These are phyloP conservation scores for Platalea minor DNA, from an alignment of 2,797 vertebrate genomes.

Conservation along the genomic window DNA sequence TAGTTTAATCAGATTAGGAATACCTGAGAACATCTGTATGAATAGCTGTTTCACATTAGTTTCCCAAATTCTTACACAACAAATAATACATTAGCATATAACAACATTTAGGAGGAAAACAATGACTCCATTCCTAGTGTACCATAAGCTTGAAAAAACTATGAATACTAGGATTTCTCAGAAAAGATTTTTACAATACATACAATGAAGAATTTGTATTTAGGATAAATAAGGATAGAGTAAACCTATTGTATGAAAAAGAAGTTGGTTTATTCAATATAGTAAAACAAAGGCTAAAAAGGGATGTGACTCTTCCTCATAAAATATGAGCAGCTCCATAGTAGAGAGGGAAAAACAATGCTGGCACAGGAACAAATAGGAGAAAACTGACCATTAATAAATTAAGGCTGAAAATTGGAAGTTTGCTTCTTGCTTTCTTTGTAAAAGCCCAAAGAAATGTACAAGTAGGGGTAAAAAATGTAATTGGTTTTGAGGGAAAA, in stretches of 20 bases:
- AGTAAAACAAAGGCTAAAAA: neutral
- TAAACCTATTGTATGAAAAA: neutral
- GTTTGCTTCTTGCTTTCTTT: neutral
- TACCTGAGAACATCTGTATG: neutral
- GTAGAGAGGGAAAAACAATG: neutral
- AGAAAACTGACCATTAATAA: conserved; percentile 15
- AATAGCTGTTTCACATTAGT: neutral
- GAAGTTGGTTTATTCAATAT: neutral
- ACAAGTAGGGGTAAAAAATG: neutral
- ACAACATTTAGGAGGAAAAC: neutral
- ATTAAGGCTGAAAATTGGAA: neutral
- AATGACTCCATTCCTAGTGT: neutral
- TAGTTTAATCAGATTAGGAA: neutral
- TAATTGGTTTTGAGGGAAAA: neutral
- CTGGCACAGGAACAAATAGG: conserved; percentile 11
- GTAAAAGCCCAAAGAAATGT: neutral
- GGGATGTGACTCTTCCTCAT: neutral
- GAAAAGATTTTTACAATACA: neutral
- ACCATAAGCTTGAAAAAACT: neutral
- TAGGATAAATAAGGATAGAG: neutral
- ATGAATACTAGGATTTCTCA: neutral
- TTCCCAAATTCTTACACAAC: neutral
- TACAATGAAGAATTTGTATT: neutral
- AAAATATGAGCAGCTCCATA: neutral
- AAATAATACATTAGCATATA: neutral